Base-by-base conservation (phyloP, 2,113 vertebrate species). In the Choloepus hoffmanni region DNA sequence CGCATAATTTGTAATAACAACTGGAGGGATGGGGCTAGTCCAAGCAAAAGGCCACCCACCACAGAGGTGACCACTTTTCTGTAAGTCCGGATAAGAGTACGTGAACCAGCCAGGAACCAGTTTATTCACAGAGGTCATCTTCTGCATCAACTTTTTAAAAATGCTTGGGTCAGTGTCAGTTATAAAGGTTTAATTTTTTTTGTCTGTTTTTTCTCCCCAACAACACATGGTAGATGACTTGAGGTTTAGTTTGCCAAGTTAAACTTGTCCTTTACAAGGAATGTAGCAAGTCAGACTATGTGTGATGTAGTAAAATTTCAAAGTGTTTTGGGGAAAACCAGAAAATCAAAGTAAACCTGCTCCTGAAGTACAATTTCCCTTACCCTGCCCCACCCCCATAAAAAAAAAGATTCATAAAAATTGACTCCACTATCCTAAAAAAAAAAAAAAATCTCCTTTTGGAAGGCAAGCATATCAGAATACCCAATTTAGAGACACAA, bases 201-300 rank as follows among this genome's bases (percentile, higher is more conserved):
- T 45, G 43, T 45, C 43, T 45, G 43, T 45, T 16, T 3, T 0
- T n/a, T 28, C 24, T 13, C 6, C 14, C 70, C 19, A 72, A 87
- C 30, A 77, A 78, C 63, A 79, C 63, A 60, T 4, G 30, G 70
- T 21, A 55, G 45, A 16, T 78, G 21, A 78, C 53, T 53, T 76
- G 73, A 67, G n/a, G 24, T n/a, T 60, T 86, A 58, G 94, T 55
- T 70, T 83, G 72, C 62, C 72, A 92, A 78, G 16, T 82, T 62
- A 84, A 95, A 85, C n/a, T 70, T 89, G 83, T 60, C 60, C 40
- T 82, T 43, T 73, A 72, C 62, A 88, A 94, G 83, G 68, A 90
- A 72, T 45, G n/a, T 70, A 74, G 72, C 77, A 36, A 60, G 43
- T 67, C 70, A 36, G 11, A 63, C 40, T 30, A 16, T 21, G 40